phyloP scores from a whole-genome alignment of 37 sponge, comb jelly and placozoan species.

The Geodia barretti region DNA sequence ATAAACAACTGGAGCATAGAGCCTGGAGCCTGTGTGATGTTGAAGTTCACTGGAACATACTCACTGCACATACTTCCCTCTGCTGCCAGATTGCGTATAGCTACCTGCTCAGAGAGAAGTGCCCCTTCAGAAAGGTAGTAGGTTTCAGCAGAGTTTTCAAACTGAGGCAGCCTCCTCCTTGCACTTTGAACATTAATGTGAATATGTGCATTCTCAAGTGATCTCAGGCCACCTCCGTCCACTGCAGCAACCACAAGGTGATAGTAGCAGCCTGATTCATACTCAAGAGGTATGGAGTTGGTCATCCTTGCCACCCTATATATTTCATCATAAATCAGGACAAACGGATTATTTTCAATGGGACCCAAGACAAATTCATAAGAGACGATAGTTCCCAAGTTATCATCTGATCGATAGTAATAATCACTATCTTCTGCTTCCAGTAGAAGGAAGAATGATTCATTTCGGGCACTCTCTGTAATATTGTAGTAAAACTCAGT shows the following conservation, averaged over 20 bases:
- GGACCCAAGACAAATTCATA: conserved; percentile 35
- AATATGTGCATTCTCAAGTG: conserved; percentile 28
- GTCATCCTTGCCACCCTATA: conserved; percentile 22
- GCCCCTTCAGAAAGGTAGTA: conserved; percentile 31
- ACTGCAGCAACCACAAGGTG: conserved; percentile 16
- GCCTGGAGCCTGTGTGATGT: neutral
- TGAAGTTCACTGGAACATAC: neutral
- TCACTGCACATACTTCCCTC: conserved; percentile 18
- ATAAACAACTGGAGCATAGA: neutral
- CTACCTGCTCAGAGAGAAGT: neutral
- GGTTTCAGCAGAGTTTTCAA: neutral
- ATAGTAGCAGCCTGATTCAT: conserved; percentile 34
- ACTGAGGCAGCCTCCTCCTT: conserved; percentile 44
- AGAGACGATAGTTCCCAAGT: conserved; percentile 30
- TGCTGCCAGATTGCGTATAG: conserved; percentile 10
- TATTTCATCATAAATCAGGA: conserved; percentile 16
- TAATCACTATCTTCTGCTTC: conserved; percentile 41
- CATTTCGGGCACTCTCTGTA: conserved; percentile 28
- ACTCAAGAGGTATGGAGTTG: conserved; percentile 38
- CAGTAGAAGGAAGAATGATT: neutral
- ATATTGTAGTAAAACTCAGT: conserved; percentile 9
- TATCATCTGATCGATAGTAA: neutral
- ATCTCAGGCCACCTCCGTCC: conserved; percentile 37
- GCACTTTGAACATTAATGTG: conserved; percentile 21
- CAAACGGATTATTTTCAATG: conserved; percentile 38